Evolutionary conservation across 1,140 invertebrate species (phyloP).

Genomic region (Drosophila micromelanica): DNA sequence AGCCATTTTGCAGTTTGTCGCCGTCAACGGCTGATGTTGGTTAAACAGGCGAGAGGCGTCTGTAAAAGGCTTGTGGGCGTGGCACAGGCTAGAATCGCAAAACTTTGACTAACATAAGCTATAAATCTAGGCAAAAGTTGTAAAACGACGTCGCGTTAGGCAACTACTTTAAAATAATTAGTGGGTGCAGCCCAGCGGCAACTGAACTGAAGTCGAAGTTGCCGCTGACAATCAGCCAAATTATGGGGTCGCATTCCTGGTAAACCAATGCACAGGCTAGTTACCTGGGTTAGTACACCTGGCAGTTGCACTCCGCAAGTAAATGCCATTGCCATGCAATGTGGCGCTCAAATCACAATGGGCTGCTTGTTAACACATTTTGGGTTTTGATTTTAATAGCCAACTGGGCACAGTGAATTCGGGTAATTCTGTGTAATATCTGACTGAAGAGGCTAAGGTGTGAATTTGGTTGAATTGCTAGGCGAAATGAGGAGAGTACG

Average conservation of each 20-base stretch:
- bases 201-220: conserved; percentile 51
- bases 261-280: conserved; percentile 26
- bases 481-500: neutral
- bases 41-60: conserved; percentile 30
- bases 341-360: conserved; percentile 50
- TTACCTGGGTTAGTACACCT: conserved; percentile 11
- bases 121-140: conserved; percentile 70
- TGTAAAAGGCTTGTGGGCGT: conserved; percentile 35
- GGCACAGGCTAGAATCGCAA: conserved; percentile 29
- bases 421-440: conserved; percentile 17
- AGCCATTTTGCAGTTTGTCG: conserved; percentile 71
- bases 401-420: conserved; percentile 37
- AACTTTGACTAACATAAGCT: conserved; percentile 60
- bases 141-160: conserved; percentile 62
- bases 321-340: conserved; percentile 37
- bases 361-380: conserved; percentile 66
- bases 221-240: conserved; percentile 69
- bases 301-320: conserved; percentile 18
- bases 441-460: conserved; percentile 12
- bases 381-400: conserved; percentile 22
- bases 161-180: conserved; percentile 83
- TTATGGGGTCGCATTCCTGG: conserved; percentile 63
- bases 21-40: conserved; percentile 55
- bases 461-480: conserved; percentile 8
- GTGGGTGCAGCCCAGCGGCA: conserved; percentile 70